Base-by-base conservation (phyloP, 92 coral and sea anemone genomes). In the Chrysogorgia sp. region DNA sequence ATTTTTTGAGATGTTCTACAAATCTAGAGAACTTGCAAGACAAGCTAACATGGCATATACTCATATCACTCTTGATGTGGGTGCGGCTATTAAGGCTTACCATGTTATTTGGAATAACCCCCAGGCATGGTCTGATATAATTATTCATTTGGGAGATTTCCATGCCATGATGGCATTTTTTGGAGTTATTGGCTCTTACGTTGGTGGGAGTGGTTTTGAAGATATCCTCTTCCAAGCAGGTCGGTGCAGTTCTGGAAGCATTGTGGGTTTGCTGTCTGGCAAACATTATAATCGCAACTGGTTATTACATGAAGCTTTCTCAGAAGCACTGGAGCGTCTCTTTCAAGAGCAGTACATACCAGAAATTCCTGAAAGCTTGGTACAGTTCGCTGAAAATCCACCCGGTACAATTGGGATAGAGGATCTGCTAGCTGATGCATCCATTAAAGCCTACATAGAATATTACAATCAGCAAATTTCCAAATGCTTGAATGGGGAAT, bases 21-120 rank as follows among this genome's bases (percentile, higher is more conserved):
- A 3, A 2, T 70, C 76, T 2, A 48, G 76, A 20, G 22, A 70
- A 41, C 26, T 70, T 7, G 60, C 76, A 1, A 70, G 26, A 60
- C 60, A 70, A 22, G 43, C 76, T 17, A 70, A 70, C 61, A 70
- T 67, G 75, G 10, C 17, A 0, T 67, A 67, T 41, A n/a, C n/a
- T n/a, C n/a, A n/a, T n/a, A n/a, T n/a, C n/a, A n/a, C n/a, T n/a
- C n/a, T n/a, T n/a, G n/a, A n/a, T n/a, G n/a, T n/a, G n/a, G n/a
- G n/a, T n/a, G n/a, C n/a, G n/a, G n/a, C n/a, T n/a, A n/a, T n/a
- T n/a, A n/a, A n/a, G n/a, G n/a, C n/a, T n/a, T n/a, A n/a, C n/a
- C n/a, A n/a, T n/a, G n/a, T n/a, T n/a, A n/a, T n/a, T n/a, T n/a
- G 75, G 75, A 67, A 70, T 41, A 70, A 70, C 47, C 76, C 76